A percentile compares a stretch with the other conserved stretches of the same genome.
Conservation (phyloP, 30 jellyfish, hydroid and myxozoan genomes). For the Chrysaora quinquecirrha region DNA sequence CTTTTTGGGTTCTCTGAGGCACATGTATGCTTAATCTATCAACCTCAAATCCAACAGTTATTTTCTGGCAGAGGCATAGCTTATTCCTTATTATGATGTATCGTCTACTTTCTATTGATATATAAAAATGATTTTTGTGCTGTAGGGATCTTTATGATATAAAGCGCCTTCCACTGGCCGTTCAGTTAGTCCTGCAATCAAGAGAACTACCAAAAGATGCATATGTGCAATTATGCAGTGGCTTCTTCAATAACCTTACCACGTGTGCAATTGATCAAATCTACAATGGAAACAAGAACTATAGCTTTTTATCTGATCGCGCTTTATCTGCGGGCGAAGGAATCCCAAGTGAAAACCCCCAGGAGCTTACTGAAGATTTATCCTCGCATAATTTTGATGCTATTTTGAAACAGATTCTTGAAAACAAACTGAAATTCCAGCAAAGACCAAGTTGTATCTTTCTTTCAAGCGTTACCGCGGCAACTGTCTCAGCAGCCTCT, state of each 20-base stretch:
- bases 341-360: background rate
- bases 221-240: conserved; percentile 6
- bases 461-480: conserved; percentile 94
- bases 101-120: background rate
- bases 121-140: no score
- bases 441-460: conserved; percentile 57
- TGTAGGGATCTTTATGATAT: conserved; percentile 22
- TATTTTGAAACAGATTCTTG: conserved; percentile 72
- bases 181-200: conserved; percentile 43
- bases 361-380: background rate
- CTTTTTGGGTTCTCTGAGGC: no score
- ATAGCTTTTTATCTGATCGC: conserved; percentile 21
- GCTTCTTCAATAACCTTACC: conserved; percentile 37
- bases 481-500: conserved; percentile 98
- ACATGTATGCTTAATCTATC: no score
- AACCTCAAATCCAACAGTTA: no score
- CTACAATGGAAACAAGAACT: conserved; percentile 28
- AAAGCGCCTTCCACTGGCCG: conserved; percentile 38
- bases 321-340: background rate
- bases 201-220: conserved; percentile 10
- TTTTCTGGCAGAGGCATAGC: no score
- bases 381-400: conserved; percentile 63
- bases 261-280: conserved; percentile 27
- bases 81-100: no score
- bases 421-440: conserved; percentile 70